Percentiles rank a stretch among this genome's conserved stretches.
Conservation (phyloP, 2,888 invertebrate species). For the Sphecodes monilicornis region DNA sequence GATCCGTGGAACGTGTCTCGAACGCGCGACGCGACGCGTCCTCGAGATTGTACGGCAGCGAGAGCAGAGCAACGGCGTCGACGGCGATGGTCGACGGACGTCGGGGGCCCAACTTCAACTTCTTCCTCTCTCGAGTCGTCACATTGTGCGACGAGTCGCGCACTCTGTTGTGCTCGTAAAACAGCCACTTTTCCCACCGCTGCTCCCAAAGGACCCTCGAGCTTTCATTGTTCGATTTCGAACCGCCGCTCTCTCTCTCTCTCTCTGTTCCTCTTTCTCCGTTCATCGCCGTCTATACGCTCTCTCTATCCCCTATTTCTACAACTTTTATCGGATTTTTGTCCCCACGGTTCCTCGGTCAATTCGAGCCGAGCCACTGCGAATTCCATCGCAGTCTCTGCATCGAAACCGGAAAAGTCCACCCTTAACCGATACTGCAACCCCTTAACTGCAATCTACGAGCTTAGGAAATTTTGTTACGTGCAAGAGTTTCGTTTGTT, state of each 20-base stretch:
- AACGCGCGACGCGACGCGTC: slow-evolving; percentile 48
- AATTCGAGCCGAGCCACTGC: not conserved
- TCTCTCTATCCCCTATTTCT: slow-evolving; percentile 20
- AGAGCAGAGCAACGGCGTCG: slow-evolving; percentile 11
- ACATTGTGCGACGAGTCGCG: slow-evolving; percentile 71
- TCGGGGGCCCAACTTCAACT: slow-evolving; percentile 44
- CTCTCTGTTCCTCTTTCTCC: not conserved
- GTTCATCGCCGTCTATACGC: too few relatives aligned
- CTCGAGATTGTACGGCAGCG: slow-evolving; percentile 27
- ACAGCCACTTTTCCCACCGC: slow-evolving; percentile 76
- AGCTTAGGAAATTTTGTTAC: not conserved
- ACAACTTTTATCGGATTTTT: not conserved
- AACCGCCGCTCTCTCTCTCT: slow-evolving; percentile 55
- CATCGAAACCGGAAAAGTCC: not conserved
- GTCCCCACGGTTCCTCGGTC: slow-evolving; percentile 18
- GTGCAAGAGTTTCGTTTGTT: not conserved
- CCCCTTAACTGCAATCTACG: not conserved
- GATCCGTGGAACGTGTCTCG: slow-evolving; percentile 71
- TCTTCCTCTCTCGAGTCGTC: slow-evolving; percentile 66
- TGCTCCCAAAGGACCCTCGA: slow-evolving; percentile 73
- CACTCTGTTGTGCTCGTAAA: slow-evolving; percentile 74
- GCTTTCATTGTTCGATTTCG: slow-evolving; percentile 76
- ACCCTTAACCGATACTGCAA: not conserved
- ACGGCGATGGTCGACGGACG: slow-evolving; percentile 3
- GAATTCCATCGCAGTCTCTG: not conserved